Conservation (phyloP, 2,888 invertebrate genomes). For the Ennomos fuscantarius region DNA sequence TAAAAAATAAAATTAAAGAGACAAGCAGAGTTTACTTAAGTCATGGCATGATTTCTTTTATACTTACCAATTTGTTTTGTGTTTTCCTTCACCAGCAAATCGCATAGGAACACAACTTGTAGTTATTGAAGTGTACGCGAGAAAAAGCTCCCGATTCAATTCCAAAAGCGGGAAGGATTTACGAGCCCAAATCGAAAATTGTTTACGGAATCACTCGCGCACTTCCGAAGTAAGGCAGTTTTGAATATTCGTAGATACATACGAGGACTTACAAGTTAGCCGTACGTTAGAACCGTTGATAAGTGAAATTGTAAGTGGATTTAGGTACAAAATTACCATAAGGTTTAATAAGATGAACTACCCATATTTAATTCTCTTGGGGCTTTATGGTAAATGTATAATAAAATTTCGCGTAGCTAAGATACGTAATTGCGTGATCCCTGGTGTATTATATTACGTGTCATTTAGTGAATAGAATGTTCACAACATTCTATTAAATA, state of each 20-base stretch:
- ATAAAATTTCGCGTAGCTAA: no score
- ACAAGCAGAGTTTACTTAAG: no score
- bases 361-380: no score
- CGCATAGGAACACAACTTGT: constrained; percentile 39
- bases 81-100: constrained; percentile 21
- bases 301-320: background rate
- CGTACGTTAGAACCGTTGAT: background rate
- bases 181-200: constrained; percentile 40
- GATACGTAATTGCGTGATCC: no score
- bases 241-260: constrained; percentile 25
- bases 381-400: no score
- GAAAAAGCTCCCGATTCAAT: constrained; percentile 35
- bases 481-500: no score
- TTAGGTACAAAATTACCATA: no score
- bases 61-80: background rate
- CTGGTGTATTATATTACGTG: no score
- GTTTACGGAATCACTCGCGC: constrained; percentile 36
- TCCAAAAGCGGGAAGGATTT: constrained; percentile 38
- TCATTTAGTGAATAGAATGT: no score
- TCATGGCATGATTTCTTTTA: background rate
- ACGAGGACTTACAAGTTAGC: background rate
- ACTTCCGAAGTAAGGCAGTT: constrained; percentile 36
- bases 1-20: no score
- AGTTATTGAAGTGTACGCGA: constrained; percentile 34
- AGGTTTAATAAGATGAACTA: no score